These are phyloP conservation scores for Anguilla obscura DNA, from an alignment of 2,797 vertebrate species.

Conservation along the genomic window DNA sequence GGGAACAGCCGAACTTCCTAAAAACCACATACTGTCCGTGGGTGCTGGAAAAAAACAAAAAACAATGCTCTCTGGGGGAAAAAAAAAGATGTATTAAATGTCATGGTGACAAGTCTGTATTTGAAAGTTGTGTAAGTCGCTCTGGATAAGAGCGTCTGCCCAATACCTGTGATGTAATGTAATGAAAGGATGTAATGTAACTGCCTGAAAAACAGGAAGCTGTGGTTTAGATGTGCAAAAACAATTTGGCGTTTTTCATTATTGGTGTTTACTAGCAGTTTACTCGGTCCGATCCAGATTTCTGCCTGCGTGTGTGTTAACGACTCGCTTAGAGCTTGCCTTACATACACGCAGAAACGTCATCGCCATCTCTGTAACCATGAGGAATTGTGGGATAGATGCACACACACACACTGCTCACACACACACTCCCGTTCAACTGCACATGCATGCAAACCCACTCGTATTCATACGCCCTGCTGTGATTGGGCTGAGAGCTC, in stretches of 20 bases:
- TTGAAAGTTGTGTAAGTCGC: neutral
- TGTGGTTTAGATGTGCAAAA: neutral
- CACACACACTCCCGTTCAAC: constrained; percentile 34
- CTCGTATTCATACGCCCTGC: neutral
- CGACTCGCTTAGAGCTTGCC: neutral
- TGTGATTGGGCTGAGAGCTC: neutral
- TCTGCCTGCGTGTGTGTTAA: neutral
- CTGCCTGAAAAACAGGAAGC: neutral
- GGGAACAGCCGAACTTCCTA: neutral
- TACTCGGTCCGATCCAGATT: neutral
- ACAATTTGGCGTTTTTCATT: neutral
- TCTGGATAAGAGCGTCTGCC: no score
- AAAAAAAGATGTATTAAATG: neutral
- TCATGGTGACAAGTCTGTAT: neutral
- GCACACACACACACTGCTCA: neutral
- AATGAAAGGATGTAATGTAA: no score
- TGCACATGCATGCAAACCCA: constrained; percentile 8
- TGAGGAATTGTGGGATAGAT: neutral
- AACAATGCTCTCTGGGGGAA: neutral
- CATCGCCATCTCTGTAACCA: no score
- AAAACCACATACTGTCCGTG: neutral
- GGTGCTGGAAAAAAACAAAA: neutral
- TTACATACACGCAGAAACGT: neutral
- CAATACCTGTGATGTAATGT: no score
- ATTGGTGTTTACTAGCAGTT: neutral